These are phyloP conservation scores for Tribolium freemani DNA, from an alignment of 2,888 invertebrate genomes.

Conservation along the genomic window DNA sequence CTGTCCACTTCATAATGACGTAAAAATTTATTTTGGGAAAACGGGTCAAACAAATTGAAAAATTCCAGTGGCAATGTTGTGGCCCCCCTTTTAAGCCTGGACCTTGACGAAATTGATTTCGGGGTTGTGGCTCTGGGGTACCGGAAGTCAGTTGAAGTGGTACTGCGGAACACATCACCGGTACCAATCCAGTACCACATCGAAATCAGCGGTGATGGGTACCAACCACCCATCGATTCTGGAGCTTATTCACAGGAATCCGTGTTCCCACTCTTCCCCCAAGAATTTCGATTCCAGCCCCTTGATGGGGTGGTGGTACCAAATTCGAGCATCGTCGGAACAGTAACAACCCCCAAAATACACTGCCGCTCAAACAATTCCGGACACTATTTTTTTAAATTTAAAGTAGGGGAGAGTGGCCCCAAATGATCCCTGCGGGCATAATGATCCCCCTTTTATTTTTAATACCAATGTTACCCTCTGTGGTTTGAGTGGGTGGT, in stretches of 20 bases:
- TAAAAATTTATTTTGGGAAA: slow-evolving; percentile 55
- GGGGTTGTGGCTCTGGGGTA: slow-evolving; percentile 72
- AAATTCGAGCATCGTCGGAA: slow-evolving; percentile 67
- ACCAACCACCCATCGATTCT: slow-evolving; percentile 69
- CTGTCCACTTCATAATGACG: slow-evolving; percentile 73
- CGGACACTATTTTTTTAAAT: too few relatives aligned
- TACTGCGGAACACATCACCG: slow-evolving; percentile 71
- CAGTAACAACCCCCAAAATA: slow-evolving; percentile 61
- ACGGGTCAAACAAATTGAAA: slow-evolving; percentile 14
- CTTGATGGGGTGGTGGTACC: slow-evolving; percentile 68
- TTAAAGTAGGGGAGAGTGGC: too few relatives aligned
- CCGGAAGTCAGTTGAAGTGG: slow-evolving; percentile 67
- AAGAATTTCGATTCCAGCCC: slow-evolving; percentile 72
- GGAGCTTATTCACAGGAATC: slow-evolving; percentile 67
- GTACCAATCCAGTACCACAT: slow-evolving; percentile 71
- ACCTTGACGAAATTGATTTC: slow-evolving; percentile 71
- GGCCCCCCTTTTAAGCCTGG: slow-evolving; percentile 73
- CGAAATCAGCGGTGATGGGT: slow-evolving; percentile 71
- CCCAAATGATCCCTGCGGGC: too few relatives aligned
- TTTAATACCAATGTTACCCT: too few relatives aligned
- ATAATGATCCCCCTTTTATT: too few relatives aligned
- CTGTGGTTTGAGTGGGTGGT: too few relatives aligned
- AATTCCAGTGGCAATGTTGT: slow-evolving; percentile 74
- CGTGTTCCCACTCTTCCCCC: slow-evolving; percentile 69
- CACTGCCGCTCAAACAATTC: too few relatives aligned